A percentile compares a stretch with the other conserved stretches of the same genome.
These are phyloP conservation scores for Lepus timidus DNA, from an alignment of 2,113 vertebrate species.

Conservation along the genomic window DNA sequence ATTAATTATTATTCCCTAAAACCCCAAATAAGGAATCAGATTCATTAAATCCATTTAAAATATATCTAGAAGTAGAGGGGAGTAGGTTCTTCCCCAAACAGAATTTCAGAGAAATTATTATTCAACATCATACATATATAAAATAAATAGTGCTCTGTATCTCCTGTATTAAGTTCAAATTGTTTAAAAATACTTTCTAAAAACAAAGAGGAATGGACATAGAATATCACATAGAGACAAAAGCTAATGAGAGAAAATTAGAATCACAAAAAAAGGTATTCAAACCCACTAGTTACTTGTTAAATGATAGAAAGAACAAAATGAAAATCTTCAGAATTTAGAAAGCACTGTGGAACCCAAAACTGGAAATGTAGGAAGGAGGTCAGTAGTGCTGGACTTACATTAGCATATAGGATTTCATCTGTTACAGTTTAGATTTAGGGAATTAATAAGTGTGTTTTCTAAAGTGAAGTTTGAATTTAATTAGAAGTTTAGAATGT, in stretches of 20 bases:
- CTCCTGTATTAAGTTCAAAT: neutral
- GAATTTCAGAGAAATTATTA: slow-evolving; percentile 27
- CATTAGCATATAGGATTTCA: neutral
- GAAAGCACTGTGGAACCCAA: neutral
- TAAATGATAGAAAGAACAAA: slow-evolving; percentile 41
- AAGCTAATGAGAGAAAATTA: slow-evolving; percentile 56
- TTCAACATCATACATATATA: neutral
- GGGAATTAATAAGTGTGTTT: slow-evolving; percentile 34
- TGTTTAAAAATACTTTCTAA: slow-evolving; percentile 51
- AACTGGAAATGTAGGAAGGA: neutral
- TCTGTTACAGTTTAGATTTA: slow-evolving; percentile 42
- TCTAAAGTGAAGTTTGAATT: slow-evolving; percentile 36
- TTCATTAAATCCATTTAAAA: slow-evolving; percentile 30
- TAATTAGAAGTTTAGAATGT: slow-evolving; percentile 63
- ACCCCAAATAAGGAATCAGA: slow-evolving; percentile 49
- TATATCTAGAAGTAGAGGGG: neutral
- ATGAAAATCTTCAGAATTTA: neutral
- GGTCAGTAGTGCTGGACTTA: neutral
- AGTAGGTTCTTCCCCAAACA: neutral
- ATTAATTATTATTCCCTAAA: slow-evolving; percentile 64
- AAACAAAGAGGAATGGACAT: slow-evolving; percentile 41
- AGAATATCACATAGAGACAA: neutral
- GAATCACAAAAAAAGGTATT: neutral
- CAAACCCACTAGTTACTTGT: slow-evolving; percentile 25
- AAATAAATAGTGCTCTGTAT: slow-evolving; percentile 40